These are phyloP conservation scores for Drosophila rubida DNA, from an alignment of 2,888 invertebrate species.

Conservation along the genomic window DNA sequence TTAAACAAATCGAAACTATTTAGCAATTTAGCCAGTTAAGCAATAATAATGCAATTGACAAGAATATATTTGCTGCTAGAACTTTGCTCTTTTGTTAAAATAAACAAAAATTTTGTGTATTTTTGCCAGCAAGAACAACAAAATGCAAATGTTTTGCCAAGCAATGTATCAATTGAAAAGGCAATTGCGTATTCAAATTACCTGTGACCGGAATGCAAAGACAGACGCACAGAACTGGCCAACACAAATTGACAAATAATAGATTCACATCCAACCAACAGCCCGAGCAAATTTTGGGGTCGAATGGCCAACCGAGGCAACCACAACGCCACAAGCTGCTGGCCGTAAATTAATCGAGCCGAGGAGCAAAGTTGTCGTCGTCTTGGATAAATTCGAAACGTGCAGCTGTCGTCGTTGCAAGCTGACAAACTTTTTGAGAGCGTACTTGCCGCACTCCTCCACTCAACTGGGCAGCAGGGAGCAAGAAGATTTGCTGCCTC, in stretches of 20 bases:
- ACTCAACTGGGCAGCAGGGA: conserved; percentile 32
- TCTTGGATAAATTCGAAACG: conserved; percentile 34
- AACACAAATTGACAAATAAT: conserved; percentile 10
- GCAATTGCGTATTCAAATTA: not conserved
- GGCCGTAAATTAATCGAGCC: conserved; percentile 32
- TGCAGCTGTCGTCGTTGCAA: conserved; percentile 33
- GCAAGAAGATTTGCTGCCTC: conserved; percentile 18
- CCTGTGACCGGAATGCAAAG: not conserved
- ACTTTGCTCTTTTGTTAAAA: not conserved
- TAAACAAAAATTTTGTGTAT: not conserved
- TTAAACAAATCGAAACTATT: not conserved
- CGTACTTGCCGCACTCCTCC: not conserved
- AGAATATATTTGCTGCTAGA: not conserved
- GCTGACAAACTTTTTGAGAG: conserved; percentile 26
- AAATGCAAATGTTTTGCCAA: not conserved
- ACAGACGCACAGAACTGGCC: not conserved
- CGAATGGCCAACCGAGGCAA: not conserved
- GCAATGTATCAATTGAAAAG: not conserved
- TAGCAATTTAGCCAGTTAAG: not conserved
- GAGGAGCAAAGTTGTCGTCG: conserved; percentile 4
- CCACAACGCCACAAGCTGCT: not conserved
- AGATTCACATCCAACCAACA: not conserved
- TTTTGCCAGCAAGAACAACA: not conserved
- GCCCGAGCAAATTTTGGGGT: conserved; percentile 19
- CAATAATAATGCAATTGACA: conserved; percentile 5